Evolutionary conservation across 1,140 invertebrate species (phyloP).

Genomic region (Drosophila arawakana): DNA sequence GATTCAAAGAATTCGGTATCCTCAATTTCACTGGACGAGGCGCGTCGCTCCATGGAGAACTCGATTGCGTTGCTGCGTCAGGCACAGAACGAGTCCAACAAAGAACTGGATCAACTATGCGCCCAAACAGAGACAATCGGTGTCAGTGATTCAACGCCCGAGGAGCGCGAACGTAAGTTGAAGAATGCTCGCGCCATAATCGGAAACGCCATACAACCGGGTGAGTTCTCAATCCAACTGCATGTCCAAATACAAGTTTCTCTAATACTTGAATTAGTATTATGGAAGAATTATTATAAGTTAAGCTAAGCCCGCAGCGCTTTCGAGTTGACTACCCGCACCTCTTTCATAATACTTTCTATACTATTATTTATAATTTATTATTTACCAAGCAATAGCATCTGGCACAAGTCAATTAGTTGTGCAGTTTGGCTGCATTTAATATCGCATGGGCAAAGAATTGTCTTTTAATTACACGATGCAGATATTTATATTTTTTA

Average conservation of each 20-base stretch:
- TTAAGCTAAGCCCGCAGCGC: slow-evolving; percentile 71
- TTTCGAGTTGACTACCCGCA: slow-evolving; percentile 76
- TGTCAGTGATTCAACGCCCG: slow-evolving; percentile 64
- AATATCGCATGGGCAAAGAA: not conserved
- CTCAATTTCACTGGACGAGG: slow-evolving; percentile 79
- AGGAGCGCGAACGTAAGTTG: slow-evolving; percentile 85
- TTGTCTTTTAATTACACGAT: not conserved
- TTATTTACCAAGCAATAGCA: slow-evolving; percentile 24
- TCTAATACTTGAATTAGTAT: not conserved
- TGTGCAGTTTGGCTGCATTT: not conserved
- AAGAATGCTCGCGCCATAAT: slow-evolving; percentile 87
- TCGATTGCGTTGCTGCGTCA: slow-evolving; percentile 84
- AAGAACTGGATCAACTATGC: slow-evolving; percentile 83
- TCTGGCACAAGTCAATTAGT: slow-evolving; percentile 36
- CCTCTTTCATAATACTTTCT: slow-evolving; percentile 19
- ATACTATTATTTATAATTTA: not conserved
- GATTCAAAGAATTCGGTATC: slow-evolving; percentile 80
- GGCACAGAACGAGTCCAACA: slow-evolving; percentile 83
- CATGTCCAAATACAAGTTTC: slow-evolving; percentile 28
- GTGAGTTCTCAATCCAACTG: slow-evolving; percentile 59
- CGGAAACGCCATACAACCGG: slow-evolving; percentile 86
- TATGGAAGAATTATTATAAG: slow-evolving; percentile 38
- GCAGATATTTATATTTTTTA: too few species aligned
- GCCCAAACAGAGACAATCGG: slow-evolving; percentile 81
- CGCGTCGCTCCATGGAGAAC: slow-evolving; percentile 84